These are phyloP conservation scores for Oscheius sp. DNA, from an alignment of 2,888 invertebrate species.

Conservation along the genomic window DNA sequence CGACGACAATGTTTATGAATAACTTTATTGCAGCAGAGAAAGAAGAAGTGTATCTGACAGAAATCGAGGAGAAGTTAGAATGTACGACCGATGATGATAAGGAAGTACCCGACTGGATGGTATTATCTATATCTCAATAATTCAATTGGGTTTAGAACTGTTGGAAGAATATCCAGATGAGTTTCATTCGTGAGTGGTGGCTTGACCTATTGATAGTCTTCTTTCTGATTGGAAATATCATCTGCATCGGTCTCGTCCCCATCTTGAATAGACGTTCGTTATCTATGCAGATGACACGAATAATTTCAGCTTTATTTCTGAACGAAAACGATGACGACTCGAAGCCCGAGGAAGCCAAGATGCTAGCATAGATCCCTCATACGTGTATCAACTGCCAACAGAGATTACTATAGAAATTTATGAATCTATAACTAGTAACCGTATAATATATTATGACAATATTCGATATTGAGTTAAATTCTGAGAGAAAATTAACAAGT, in stretches of 20 bases:
- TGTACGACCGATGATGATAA: conserved; percentile 51
- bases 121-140: conserved; percentile 20
- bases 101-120: conserved; percentile 44
- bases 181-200: conserved; percentile 47
- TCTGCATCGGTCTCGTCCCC: conserved; percentile 45
- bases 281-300: not conserved
- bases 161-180: conserved; percentile 41
- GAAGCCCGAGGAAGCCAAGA: not conserved
- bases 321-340: not conserved
- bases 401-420: not conserved
- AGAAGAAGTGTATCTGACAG: conserved; percentile 43
- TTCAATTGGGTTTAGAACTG: conserved; percentile 51
- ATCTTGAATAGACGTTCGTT: conserved; percentile 48
- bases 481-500: not conserved
- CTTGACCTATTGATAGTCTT: conserved; percentile 40
- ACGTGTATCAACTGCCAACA: not conserved
- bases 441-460: not conserved
- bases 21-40: conserved; percentile 56
- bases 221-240: conserved; percentile 42
- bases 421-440: not conserved
- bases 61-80: conserved; percentile 43
- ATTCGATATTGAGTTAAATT: not conserved
- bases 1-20: conserved; percentile 44
- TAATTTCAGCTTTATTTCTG: not conserved
- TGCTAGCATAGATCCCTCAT: not conserved